A percentile compares a stretch with the other conserved stretches of the same genome.
These are phyloP conservation scores for Papilio polytes DNA, from an alignment of 1,140 invertebrate genomes.

Conservation along the genomic window DNA sequence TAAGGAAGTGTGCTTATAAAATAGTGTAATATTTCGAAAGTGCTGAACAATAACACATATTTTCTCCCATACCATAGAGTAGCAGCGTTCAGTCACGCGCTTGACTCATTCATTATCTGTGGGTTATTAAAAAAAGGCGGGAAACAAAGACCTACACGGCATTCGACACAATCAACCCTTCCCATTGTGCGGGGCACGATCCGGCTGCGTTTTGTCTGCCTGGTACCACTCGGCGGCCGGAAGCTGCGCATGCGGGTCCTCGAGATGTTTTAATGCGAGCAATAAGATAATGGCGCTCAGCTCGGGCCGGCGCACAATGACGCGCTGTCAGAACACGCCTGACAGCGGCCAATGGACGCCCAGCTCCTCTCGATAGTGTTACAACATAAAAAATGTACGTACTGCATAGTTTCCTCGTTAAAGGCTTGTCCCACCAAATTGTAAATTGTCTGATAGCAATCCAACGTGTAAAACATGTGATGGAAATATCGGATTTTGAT, in stretches of 20 bases:
- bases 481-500: too few species aligned
- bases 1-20: not conserved
- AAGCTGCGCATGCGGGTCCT: constrained; percentile 40
- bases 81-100: constrained; percentile 7
- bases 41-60: constrained; percentile 12
- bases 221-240: constrained; percentile 28
- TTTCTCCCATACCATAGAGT: constrained; percentile 22
- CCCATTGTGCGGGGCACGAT: constrained; percentile 37
- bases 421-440: too few species aligned
- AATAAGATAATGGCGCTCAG: constrained; percentile 38
- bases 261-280: constrained; percentile 41
- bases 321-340: constrained; percentile 27
- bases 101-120: constrained; percentile 40
- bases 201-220: constrained; percentile 36
- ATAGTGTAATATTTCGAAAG: not conserved
- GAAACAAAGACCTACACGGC: constrained; percentile 33
- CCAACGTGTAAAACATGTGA: too few species aligned
- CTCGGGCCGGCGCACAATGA: constrained; percentile 27
- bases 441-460: too few species aligned
- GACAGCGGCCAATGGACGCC: constrained; percentile 32
- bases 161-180: constrained; percentile 39
- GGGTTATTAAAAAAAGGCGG: constrained; percentile 38
- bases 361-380: constrained; percentile 22
- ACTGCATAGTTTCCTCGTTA: not conserved
- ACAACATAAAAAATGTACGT: constrained; percentile 6